These are phyloP conservation scores for Philereme transversata DNA, from an alignment of 2,888 invertebrate species.

Conservation along the genomic window DNA sequence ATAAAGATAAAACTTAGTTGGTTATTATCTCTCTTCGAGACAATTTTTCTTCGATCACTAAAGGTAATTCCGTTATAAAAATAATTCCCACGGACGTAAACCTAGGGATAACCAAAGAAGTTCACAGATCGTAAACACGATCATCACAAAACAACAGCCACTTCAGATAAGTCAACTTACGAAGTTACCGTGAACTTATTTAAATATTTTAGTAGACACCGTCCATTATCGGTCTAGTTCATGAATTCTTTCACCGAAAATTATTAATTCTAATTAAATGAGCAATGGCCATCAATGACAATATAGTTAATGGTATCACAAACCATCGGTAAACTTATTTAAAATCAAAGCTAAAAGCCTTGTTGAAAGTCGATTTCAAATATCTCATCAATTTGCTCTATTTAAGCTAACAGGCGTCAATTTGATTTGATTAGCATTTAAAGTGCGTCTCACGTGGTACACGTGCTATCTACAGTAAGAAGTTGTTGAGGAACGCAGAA, in stretches of 20 bases:
- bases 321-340: slow-evolving; percentile 13
- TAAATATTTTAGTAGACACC: slow-evolving; percentile 16
- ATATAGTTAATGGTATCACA: slow-evolving; percentile 38
- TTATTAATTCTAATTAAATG: slow-evolving; percentile 21
- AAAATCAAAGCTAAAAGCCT: slow-evolving; percentile 10
- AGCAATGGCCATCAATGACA: too few relatives aligned
- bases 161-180: background rate
- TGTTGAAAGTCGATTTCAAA: slow-evolving; percentile 18
- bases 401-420: slow-evolving; percentile 39
- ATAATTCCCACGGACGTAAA: too few relatives aligned
- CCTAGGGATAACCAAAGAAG: too few relatives aligned
- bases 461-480: slow-evolving; percentile 15
- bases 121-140: background rate
- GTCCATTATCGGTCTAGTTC: slow-evolving; percentile 30
- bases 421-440: slow-evolving; percentile 2
- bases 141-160: background rate
- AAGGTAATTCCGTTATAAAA: too few relatives aligned
- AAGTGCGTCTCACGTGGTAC: slow-evolving; percentile 17
- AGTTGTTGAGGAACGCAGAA: slow-evolving; percentile 7
- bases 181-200: slow-evolving; percentile 14
- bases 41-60: too few relatives aligned
- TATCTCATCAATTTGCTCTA: slow-evolving; percentile 36
- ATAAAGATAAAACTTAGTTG: too few relatives aligned
- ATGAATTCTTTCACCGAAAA: slow-evolving; percentile 33
- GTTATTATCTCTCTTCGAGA: too few relatives aligned